A percentile compares a stretch with the other conserved stretches of the same genome.
These are phyloP conservation scores for Lamprotornis superbus DNA, from an alignment of 2,113 vertebrate species.

Conservation along the genomic window DNA sequence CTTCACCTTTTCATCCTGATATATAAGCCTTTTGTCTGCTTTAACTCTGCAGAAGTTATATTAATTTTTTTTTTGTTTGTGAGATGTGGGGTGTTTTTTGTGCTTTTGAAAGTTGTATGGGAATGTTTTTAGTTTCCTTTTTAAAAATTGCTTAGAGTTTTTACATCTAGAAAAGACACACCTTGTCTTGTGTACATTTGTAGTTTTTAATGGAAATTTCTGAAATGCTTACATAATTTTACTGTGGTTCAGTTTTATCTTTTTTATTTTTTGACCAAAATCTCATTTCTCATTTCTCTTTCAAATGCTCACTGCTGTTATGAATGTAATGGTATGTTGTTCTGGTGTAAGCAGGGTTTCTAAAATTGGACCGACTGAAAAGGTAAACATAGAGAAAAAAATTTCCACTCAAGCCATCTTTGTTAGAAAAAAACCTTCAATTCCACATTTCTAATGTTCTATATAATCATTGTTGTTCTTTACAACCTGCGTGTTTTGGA, in stretches of 20 bases:
- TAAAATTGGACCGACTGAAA: background rate
- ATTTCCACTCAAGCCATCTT: background rate
- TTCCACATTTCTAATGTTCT: background rate
- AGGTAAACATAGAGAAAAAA: background rate
- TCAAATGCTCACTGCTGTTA: background rate
- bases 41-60: background rate
- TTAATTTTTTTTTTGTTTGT: background rate
- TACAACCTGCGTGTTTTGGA: background rate
- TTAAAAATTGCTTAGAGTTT: background rate
- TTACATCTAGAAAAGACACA: background rate
- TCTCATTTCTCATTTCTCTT: background rate
- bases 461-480: background rate
- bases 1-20: conserved; percentile 1
- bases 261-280: background rate
- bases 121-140: background rate
- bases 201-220: background rate
- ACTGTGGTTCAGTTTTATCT: background rate
- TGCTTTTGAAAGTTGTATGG: background rate
- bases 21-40: background rate
- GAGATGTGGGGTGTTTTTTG: fast-evolving
- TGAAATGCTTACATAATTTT: background rate
- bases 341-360: background rate
- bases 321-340: background rate
- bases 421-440: background rate
- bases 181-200: background rate